Evolutionary conservation across 2,888 invertebrate genomes (phyloP), one percentile per base, ranked within the genome.

Genomic region (Ormyrus labotus): DNA sequence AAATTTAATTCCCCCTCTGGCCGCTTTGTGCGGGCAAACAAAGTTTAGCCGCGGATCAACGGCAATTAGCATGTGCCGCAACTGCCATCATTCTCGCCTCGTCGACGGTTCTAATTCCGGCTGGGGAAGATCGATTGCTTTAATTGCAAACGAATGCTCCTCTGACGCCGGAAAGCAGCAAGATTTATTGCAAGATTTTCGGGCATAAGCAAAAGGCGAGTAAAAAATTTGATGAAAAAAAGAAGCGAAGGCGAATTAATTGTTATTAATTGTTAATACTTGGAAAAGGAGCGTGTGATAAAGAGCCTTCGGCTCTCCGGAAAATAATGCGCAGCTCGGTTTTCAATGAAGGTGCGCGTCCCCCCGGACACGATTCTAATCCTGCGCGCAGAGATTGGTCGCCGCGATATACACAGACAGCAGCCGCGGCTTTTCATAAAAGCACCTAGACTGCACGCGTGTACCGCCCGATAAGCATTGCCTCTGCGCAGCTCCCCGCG

Each of bases 391-490:
- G 60, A 60, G 75, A 68, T 68, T 61, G 68, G 47, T 13, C 73
- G 19, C 0, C 7, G 34, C 55, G 76, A 69, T 76, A 19, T 2
- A 19, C 19, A 19, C 19, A 19, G 19, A 19, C 19, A 19, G 47
- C 67, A 50, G 65, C 58, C 58, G 57, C 48, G 5, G 71, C 71
- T 67, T 72, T 78, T 78, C 63, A 78, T 61, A 67, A 72, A 53
- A 72, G 71, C 78, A 78, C 78, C 71, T 78, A 78, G 50, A 47
- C 45, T n/a, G 13, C 6, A n/a, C 57, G 7, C 47, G 47, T 55
- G 73, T 34, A 19, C 45, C 13, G 50, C 34, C 10, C 65, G 78
- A 78, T 78, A 78, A 71, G 50, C 60, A 78, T 78, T 67, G 65
- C 60, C 10, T 19, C 48, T 9, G 6, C 48, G n/a, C 60, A 0